Evolutionary conservation across 2,797 vertebrate genomes (phyloP).

Genomic region (Avahi laniger): DNA sequence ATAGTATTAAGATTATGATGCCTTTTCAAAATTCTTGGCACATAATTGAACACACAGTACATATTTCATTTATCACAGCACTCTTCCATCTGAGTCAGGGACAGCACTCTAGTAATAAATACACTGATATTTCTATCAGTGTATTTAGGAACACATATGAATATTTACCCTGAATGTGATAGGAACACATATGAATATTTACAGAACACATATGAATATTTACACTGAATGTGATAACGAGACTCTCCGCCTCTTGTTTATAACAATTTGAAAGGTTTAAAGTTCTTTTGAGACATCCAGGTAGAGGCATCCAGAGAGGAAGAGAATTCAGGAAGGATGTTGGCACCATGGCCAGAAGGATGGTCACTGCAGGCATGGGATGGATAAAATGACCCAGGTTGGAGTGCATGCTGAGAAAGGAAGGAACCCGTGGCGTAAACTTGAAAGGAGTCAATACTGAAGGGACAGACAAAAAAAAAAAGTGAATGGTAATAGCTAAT

Average conservation of each 20-base stretch:
- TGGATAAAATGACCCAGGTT: neutral
- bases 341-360: neutral
- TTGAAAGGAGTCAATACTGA: neutral
- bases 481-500: neutral
- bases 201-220: neutral
- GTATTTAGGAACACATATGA: no score
- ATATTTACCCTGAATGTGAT: neutral
- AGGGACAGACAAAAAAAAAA: neutral
- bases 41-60: neutral
- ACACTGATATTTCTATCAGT: neutral
- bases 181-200: no score
- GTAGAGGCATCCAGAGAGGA: neutral
- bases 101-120: neutral
- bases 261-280: neutral
- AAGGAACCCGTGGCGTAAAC: neutral
- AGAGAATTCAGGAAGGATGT: neutral
- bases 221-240: neutral
- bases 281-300: neutral
- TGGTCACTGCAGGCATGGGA: neutral
- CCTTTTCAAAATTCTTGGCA: neutral
- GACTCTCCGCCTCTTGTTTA: neutral
- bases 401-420: neutral
- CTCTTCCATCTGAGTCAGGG: accelerated
- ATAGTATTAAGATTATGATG: neutral
- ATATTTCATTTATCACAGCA: neutral